A percentile compares a stretch with the other conserved stretches of the same genome.
Evolutionary conservation across 2,888 invertebrate genomes (phyloP).

Genomic region (Melinopterus prodromus): DNA sequence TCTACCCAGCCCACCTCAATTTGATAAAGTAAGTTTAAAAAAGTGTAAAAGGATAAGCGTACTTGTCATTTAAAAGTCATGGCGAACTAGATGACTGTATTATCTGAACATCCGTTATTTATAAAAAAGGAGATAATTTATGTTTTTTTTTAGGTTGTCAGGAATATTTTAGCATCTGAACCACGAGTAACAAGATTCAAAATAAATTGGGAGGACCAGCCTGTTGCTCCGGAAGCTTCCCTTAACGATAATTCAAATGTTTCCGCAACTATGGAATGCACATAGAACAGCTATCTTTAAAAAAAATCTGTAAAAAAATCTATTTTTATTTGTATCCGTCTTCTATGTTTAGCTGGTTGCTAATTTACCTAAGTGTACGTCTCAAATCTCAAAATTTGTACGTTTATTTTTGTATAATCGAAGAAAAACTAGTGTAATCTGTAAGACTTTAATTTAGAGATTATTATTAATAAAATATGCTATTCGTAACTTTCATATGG

Average conservation of each 20-base stretch:
- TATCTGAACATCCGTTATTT: no score
- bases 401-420: background rate
- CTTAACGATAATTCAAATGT: constrained; percentile 72
- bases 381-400: background rate
- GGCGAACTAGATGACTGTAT: no score
- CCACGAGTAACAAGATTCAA: constrained; percentile 96
- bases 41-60: no score
- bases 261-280: constrained; percentile 70
- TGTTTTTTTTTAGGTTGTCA: constrained; percentile 58
- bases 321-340: background rate
- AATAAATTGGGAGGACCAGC: constrained; percentile 91
- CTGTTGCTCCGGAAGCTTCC: constrained; percentile 63
- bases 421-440: background rate
- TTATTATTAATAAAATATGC: background rate
- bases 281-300: constrained; percentile 44
- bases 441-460: background rate
- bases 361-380: background rate
- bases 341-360: no score
- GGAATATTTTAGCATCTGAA: constrained; percentile 87
- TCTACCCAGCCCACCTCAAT: constrained; percentile 90
- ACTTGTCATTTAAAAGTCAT: no score
- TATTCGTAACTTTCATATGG: no score
- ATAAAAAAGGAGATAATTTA: background rate
- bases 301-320: background rate
- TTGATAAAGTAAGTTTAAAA: constrained; percentile 78